Conservation (phyloP, 2,888 invertebrate genomes). For the Bimastos eiseni region DNA sequence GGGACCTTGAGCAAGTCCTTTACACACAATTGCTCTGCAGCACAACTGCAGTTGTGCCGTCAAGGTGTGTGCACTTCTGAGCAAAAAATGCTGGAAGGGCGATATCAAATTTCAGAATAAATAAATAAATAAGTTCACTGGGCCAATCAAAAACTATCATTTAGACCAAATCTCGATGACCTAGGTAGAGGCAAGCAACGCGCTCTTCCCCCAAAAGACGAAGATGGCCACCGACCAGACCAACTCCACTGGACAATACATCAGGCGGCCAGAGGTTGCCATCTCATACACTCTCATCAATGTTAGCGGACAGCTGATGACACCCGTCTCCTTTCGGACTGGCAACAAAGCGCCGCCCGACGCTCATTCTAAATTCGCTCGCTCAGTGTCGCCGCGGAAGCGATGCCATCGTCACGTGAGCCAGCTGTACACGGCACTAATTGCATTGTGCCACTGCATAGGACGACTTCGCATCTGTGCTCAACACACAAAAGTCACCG, state of each 20-base stretch:
- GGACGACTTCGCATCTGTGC: neutral
- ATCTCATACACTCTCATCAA: neutral
- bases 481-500: neutral
- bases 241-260: neutral
- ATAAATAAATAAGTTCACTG: no score
- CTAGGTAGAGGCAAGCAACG: neutral
- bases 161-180: neutral
- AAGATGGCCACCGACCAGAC: neutral
- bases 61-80: no score
- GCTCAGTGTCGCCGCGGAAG: neutral
- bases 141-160: no score
- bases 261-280: neutral
- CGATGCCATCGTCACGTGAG: neutral
- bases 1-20: no score
- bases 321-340: neutral
- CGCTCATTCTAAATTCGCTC: slow-evolving; percentile 13
- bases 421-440: neutral
- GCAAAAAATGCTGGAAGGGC: no score
- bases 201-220: neutral
- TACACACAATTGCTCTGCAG: no score
- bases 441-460: neutral
- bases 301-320: neutral
- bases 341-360: neutral
- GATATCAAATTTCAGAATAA: no score
- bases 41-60: no score